Base-by-base conservation (phyloP, 1,140 invertebrate genomes). In the Paracyclopina nana region DNA sequence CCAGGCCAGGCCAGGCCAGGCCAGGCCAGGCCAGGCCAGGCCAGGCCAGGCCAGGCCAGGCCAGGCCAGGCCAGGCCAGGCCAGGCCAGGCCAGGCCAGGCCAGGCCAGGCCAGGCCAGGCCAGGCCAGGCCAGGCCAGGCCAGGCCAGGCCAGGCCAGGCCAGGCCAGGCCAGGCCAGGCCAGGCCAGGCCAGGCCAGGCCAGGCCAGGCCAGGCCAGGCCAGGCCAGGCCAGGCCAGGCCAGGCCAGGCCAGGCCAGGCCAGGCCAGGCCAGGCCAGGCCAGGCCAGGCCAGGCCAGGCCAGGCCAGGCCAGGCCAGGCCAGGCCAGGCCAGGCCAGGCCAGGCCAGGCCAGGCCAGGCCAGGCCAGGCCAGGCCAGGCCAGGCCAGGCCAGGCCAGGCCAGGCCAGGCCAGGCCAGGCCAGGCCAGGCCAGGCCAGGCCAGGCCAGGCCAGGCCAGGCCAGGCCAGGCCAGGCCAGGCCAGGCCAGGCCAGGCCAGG, bases 121-220 rank as follows among this genome's bases (percentile, higher is more conserved):
- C 54, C 29, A 54, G 54, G 53, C 54, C 31, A 54, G 54, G 54
- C 54, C 41, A 45, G 53, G 48, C 53, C 29, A 46, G 53, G 48
- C 49, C 43, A 51, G 45, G 52, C 4, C 30, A n/a, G n/a, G n/a
- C n/a, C n/a, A n/a, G n/a, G n/a, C n/a, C n/a, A n/a, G n/a, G n/a
- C n/a, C n/a, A 55, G 54, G 54, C 42, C 48, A 55, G 54, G 54
- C 42, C 54, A 55, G 56, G 55, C 41, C 28, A 46, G 55, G 42
- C 49, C 48, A 56, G 52, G 51, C 24, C 50, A 53, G 29, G 51
- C 6, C 31, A 56, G 51, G 56, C 50, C 53, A 57, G 54, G 54
- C 46, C 51, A 58, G 45, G 57, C 51, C 55, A 57, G 54, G 56
- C 48, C 50, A 58, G 53, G 55, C 46, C 46, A 57, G 52, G 55